phyloP scores from a whole-genome alignment of 1,140 invertebrate species.

The Panagrolaimus sp. region DNA sequence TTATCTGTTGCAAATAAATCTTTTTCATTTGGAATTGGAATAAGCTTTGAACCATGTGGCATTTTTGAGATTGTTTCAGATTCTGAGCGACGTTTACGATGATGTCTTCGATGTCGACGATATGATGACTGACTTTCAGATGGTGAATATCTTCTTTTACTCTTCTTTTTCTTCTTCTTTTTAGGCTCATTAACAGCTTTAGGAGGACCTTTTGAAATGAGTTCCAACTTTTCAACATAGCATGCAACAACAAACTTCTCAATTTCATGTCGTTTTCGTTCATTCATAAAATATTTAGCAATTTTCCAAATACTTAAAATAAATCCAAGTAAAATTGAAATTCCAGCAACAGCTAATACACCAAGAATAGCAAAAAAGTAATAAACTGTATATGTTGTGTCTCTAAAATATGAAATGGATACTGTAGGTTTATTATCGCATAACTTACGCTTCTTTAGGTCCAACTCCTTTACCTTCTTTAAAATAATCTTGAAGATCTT shows the following conservation, averaged over 20 bases:
- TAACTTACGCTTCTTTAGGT: background rate
- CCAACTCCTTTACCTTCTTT: too few species aligned
- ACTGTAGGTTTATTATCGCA: too few species aligned
- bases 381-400: too few species aligned
- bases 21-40: background rate
- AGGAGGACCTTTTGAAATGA: background rate
- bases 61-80: background rate
- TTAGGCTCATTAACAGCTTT: background rate
- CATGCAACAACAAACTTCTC: constrained; percentile 13
- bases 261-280: background rate
- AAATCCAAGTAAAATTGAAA: background rate
- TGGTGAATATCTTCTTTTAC: background rate
- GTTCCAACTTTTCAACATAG: constrained; percentile 13
- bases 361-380: background rate
- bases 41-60: constrained; percentile 1
- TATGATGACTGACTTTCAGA: background rate
- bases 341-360: background rate
- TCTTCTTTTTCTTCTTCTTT: background rate
- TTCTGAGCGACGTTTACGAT: background rate
- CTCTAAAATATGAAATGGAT: too few species aligned
- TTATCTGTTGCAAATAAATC: constrained; percentile 7
- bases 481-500: background rate
- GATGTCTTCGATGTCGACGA: background rate
- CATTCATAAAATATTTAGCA: background rate
- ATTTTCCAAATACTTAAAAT: background rate